These are phyloP conservation scores for Chaetodon trifascialis DNA, from an alignment of 2,113 vertebrate genomes.

Conservation along the genomic window DNA sequence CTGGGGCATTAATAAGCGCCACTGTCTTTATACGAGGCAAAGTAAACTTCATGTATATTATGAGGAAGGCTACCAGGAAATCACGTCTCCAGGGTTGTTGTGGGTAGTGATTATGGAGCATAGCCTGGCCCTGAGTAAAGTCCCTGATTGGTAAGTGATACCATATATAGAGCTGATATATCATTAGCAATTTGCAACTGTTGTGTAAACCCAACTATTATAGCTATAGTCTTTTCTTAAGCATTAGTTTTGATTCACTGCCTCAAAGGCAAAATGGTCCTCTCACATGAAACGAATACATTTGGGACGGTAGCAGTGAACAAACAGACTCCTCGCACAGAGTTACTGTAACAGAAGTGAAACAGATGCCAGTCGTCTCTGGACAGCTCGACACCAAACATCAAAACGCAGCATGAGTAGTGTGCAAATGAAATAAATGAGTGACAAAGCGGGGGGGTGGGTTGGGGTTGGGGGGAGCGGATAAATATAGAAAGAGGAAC, in stretches of 20 bases:
- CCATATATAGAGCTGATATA: conserved; percentile 28
- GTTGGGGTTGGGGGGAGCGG: conserved; percentile 3
- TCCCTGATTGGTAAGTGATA: conserved; percentile 39
- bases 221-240: conserved; percentile 7
- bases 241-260: conserved; percentile 24
- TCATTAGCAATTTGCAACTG: conserved; percentile 46
- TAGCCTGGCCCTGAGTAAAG: conserved; percentile 27
- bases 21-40: conserved; percentile 10
- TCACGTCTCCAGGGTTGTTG: conserved; percentile 31
- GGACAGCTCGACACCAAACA: conserved; percentile 18
- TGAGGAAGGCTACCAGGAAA: conserved; percentile 49
- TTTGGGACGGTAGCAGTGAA: conserved; percentile 1
- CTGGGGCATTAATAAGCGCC: conserved; percentile 35
- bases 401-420: conserved; percentile 9
- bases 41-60: conserved; percentile 47
- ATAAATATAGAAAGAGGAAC: conserved; percentile 84
- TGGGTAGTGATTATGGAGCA: conserved; percentile 58
- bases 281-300: conserved; percentile 21
- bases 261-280: conserved; percentile 16
- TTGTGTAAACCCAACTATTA: conserved; percentile 13
- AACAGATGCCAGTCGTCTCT: conserved; percentile 19
- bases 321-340: conserved; percentile 10
- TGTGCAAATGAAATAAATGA: conserved; percentile 55
- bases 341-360: conserved; percentile 44
- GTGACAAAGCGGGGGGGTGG: conserved; percentile 54